Conservation (phyloP, 2,888 invertebrate genomes). For the Athetis lepigone region DNA sequence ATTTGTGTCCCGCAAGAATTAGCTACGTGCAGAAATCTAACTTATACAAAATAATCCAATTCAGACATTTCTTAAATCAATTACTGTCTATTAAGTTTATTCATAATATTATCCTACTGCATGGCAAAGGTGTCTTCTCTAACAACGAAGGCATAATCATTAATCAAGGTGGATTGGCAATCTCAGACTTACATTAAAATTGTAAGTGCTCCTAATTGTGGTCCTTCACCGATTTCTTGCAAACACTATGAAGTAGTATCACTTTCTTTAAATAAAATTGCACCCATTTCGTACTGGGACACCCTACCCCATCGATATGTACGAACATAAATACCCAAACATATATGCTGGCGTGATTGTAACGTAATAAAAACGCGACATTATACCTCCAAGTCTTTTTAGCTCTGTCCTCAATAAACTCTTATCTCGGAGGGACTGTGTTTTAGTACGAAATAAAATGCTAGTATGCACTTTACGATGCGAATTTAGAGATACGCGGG, state of each 20-base stretch:
- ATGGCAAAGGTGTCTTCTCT: too few relatives aligned
- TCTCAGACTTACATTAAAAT: too few relatives aligned
- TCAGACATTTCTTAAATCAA: too few relatives aligned
- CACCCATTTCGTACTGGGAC: neutral
- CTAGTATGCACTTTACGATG: conserved; percentile 66
- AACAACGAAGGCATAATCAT: too few relatives aligned
- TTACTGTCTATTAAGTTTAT: too few relatives aligned
- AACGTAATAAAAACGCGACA: conserved; percentile 46
- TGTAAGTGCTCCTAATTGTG: too few relatives aligned
- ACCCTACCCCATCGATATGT: neutral
- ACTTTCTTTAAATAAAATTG: neutral
- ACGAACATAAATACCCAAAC: neutral
- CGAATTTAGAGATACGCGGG: conserved; percentile 52
- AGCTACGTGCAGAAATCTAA: too few relatives aligned
- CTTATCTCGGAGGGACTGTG: conserved; percentile 60
- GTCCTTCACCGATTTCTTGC: too few relatives aligned
- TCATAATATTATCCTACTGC: too few relatives aligned
- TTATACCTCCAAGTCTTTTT: conserved; percentile 53
- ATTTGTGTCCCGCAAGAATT: too few relatives aligned
- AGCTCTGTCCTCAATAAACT: conserved; percentile 57
- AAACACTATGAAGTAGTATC: neutral
- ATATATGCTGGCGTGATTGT: conserved; percentile 38
- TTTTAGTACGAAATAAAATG: conserved; percentile 64
- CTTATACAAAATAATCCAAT: too few relatives aligned
- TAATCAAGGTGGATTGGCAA: too few relatives aligned